Percentiles rank a stretch among this genome's conserved stretches.
Evolutionary conservation across 2,888 invertebrate species (phyloP).

Genomic region (Amphipoea oculea): DNA sequence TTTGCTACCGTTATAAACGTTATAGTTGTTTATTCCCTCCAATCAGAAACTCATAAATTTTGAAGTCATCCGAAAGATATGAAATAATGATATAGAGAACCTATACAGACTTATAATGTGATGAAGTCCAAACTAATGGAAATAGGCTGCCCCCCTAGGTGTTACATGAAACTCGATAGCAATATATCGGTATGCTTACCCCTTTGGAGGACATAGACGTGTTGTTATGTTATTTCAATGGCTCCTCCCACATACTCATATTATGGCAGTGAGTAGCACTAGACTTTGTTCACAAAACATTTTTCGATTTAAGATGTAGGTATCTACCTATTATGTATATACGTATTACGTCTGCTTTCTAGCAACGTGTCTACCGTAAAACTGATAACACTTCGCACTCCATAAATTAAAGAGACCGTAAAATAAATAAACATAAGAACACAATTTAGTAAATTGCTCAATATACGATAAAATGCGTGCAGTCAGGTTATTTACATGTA

Average conservation of each 20-base stretch:
- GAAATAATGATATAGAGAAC: neutral
- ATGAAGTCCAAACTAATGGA: neutral
- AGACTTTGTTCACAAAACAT: neutral
- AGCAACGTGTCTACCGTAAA: constrained; percentile 14
- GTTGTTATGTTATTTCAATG: neutral
- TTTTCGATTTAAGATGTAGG: neutral
- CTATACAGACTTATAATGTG: neutral
- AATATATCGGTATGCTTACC: neutral
- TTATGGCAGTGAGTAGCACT: neutral
- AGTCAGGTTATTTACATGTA: constrained; percentile 44
- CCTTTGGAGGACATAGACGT: neutral
- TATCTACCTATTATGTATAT: neutral
- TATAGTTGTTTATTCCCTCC: neutral
- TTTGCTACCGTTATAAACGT: neutral
- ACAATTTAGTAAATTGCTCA: constrained; percentile 41
- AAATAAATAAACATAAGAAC: constrained; percentile 48
- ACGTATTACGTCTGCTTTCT: constrained; percentile 14
- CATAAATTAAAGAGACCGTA: constrained; percentile 39
- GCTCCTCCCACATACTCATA: neutral
- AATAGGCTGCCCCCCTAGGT: neutral
- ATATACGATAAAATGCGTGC: constrained; percentile 26
- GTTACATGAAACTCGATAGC: neutral
- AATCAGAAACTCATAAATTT: constrained; percentile 11
- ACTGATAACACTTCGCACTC: constrained; percentile 32
- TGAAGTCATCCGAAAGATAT: neutral